Conservation (phyloP, 2,113 vertebrate species). For the Silurus meridionalis region DNA sequence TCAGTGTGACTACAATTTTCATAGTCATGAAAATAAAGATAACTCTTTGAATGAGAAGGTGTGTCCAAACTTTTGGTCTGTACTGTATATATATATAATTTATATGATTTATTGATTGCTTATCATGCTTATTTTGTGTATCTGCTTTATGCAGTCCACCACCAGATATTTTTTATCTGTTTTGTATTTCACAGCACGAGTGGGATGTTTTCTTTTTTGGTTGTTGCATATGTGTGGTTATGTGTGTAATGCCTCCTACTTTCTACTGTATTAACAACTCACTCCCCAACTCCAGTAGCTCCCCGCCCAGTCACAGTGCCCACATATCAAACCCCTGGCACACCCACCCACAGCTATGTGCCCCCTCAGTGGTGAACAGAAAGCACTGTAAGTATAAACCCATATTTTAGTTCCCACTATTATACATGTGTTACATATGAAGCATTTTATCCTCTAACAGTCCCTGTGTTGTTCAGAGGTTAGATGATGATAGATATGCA, state of each 20-base stretch:
- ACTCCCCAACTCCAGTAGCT: constrained; percentile 88
- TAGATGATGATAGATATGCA: constrained; percentile 90
- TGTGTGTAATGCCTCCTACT: constrained; percentile 10
- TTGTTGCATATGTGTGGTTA: background rate
- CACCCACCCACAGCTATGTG: constrained; percentile 97
- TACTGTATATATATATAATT: too few species aligned
- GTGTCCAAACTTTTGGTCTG: too few species aligned
- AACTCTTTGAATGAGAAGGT: too few species aligned
- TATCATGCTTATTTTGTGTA: background rate
- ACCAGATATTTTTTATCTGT: background rate
- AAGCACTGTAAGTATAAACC: constrained; percentile 74
- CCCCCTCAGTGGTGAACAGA: constrained; percentile 93
- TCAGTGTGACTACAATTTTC: too few species aligned
- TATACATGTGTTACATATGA: background rate
- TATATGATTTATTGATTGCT: background rate
- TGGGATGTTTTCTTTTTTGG: background rate
- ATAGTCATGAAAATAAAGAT: too few species aligned
- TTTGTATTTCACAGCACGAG: background rate
- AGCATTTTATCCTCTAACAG: background rate
- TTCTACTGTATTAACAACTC: constrained; percentile 86
- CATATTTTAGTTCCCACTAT: background rate
- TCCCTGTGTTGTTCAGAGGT: constrained; percentile 69
- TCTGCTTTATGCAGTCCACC: background rate
- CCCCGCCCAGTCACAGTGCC: constrained; percentile 92
- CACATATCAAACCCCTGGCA: constrained; percentile 89